Evolutionary conservation across 2,888 invertebrate genomes (phyloP).

Genomic region (Salpingus planirostris): DNA sequence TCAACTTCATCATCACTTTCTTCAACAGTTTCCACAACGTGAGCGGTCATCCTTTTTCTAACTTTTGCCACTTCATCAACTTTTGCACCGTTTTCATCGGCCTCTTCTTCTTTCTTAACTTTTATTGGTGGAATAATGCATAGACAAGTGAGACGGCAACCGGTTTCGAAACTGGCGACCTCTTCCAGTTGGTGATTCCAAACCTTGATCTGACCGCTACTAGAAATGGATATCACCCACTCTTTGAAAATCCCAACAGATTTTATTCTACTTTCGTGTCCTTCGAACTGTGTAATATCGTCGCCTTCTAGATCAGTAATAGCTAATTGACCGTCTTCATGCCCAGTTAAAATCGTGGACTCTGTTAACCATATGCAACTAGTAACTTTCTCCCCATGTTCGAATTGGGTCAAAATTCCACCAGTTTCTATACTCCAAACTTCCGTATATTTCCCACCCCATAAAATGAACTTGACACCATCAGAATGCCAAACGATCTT

Average conservation of each 20-base stretch:
- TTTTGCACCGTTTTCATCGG: slow-evolving; percentile 29
- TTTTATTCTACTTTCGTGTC: slow-evolving; percentile 61
- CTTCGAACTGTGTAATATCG: too few relatives aligned
- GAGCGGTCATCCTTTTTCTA: slow-evolving; percentile 7
- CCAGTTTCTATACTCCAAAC: slow-evolving; percentile 75
- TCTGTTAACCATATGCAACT: slow-evolving; percentile 61
- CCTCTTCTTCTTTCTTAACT: slow-evolving; percentile 24
- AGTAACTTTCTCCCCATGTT: slow-evolving; percentile 60
- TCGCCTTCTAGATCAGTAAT: slow-evolving; percentile 43
- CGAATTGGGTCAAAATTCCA: slow-evolving; percentile 57
- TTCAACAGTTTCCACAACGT: slow-evolving; percentile 19
- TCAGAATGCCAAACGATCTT: slow-evolving; percentile 59
- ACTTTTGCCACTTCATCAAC: slow-evolving; percentile 5
- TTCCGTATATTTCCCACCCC: slow-evolving; percentile 63
- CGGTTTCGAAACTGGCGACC: slow-evolving; percentile 52
- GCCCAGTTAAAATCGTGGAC: slow-evolving; percentile 56
- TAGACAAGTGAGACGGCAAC: slow-evolving; percentile 67
- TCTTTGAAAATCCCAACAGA: slow-evolving; percentile 50
- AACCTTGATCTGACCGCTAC: slow-evolving; percentile 69
- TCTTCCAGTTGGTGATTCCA: slow-evolving; percentile 52
- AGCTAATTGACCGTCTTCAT: slow-evolving; percentile 62
- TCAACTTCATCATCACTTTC: slow-evolving; percentile 27
- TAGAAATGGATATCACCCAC: slow-evolving; percentile 62
- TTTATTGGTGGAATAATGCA: slow-evolving; percentile 45
- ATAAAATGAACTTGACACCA: slow-evolving; percentile 68